Percentiles rank a stretch among this genome's conserved stretches.
Evolutionary conservation across 1,140 invertebrate species (phyloP).

Genomic region (Metaphire vulgaris): DNA sequence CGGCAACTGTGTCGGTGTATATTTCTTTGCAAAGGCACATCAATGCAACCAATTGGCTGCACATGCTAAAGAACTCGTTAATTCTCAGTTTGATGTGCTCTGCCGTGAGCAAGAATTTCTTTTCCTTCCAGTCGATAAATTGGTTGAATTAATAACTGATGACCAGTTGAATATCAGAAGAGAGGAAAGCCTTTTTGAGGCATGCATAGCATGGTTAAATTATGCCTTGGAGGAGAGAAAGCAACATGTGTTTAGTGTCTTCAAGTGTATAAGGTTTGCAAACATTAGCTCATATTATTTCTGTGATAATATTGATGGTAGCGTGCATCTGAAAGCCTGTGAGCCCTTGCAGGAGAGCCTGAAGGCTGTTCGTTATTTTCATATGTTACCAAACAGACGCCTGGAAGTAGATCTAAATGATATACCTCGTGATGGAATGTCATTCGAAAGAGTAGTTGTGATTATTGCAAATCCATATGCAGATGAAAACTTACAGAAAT

Average conservation of each 20-base stretch:
- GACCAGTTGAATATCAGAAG: slow-evolving; percentile 56
- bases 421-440: slow-evolving; percentile 46
- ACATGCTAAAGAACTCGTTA: slow-evolving; percentile 47
- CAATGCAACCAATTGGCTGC: slow-evolving; percentile 43
- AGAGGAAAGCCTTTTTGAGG: slow-evolving; percentile 58
- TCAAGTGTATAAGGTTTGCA: slow-evolving; percentile 57
- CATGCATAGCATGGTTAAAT: slow-evolving; percentile 56
- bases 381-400: slow-evolving; percentile 46
- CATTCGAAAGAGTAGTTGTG: slow-evolving; percentile 43
- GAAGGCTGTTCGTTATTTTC: slow-evolving; percentile 40
- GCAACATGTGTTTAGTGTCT: slow-evolving; percentile 45
- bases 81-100: slow-evolving; percentile 41
- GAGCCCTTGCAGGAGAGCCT: slow-evolving; percentile 35
- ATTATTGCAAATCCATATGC: slow-evolving; percentile 49
- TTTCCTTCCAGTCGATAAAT: slow-evolving; percentile 46
- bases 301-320: slow-evolving; percentile 56
- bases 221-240: slow-evolving; percentile 44
- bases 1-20: slow-evolving; percentile 48
- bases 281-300: slow-evolving; percentile 59
- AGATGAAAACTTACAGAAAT: slow-evolving; percentile 45
- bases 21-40: slow-evolving; percentile 49
- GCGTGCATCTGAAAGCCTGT: slow-evolving; percentile 44
- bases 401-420: slow-evolving; percentile 48
- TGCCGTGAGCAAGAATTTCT: slow-evolving; percentile 46
- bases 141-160: slow-evolving; percentile 54